Evolutionary conservation across 2,888 invertebrate genomes (phyloP).

Genomic region (Pterobdella sp.): DNA sequence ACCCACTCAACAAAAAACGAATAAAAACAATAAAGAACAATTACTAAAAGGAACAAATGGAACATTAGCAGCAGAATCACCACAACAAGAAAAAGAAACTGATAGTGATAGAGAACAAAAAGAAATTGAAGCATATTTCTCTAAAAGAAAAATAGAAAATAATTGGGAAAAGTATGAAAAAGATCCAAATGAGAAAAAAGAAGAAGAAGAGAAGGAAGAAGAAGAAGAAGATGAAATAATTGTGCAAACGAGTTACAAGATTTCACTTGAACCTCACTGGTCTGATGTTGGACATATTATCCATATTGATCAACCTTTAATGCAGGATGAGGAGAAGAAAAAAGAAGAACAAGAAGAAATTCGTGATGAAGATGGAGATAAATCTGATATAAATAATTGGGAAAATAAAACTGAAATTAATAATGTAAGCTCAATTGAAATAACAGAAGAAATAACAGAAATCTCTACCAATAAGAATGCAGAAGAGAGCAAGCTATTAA

Average conservation of each 20-base stretch:
- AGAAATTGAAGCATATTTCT: not conserved
- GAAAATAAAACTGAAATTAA: not conserved
- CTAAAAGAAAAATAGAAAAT: not conserved
- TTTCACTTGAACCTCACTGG: too few species aligned
- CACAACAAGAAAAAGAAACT: not conserved
- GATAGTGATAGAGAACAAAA: not conserved
- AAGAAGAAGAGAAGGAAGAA: slow-evolving; percentile 9
- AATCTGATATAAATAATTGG: not conserved
- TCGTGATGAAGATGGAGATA: not conserved
- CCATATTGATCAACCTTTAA: not conserved
- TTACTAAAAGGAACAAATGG: too few species aligned
- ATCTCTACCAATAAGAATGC: too few species aligned
- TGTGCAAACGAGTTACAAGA: slow-evolving; percentile 7
- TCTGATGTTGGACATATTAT: not conserved
- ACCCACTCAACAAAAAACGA: too few species aligned
- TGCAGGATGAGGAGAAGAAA: not conserved
- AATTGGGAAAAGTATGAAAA: slow-evolving; percentile 1
- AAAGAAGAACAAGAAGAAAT: too few species aligned
- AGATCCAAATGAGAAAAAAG: slow-evolving; percentile 5
- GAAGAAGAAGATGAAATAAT: not conserved
- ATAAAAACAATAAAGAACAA: too few species aligned
- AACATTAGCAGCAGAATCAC: too few species aligned
- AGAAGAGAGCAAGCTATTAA: too few species aligned
- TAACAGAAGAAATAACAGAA: not conserved
- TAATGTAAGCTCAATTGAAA: not conserved